Evolutionary conservation across 1,140 invertebrate genomes (phyloP), one percentile per base, ranked within the genome.

Genomic region (Caenorhabditis brenneri): DNA sequence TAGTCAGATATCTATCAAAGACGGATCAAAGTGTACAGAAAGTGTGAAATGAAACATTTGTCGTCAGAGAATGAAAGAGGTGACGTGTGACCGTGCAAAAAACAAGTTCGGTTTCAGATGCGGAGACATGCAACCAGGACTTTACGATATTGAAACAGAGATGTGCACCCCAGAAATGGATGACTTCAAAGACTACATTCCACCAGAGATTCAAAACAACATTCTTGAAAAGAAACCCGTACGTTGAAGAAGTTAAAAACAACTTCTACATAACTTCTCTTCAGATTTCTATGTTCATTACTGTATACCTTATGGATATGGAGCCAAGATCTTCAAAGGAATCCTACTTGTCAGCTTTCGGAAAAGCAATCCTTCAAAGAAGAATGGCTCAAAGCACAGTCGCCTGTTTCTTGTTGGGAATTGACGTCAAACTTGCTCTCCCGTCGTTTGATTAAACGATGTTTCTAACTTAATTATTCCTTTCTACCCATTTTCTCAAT

Each of bases 161-260:
- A 90, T 90, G 89, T 90, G 89, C 84, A 90, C 89, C n/a, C 89
- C 89, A 22, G 90, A 90, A 74, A 82, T 90, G 36, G 89, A 91
- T 58, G 89, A 90, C 69, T 88, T 87, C n/a, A 91, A 89, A 80
- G 87, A 90, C 36, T 91, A 89, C 86, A 90, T 90, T 85, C 89
- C 89, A 48, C 87, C 86, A 9, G 89, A 90, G 82, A 86, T 90
- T 83, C 89, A 90, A 78, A 88, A 88, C 80, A 90, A 90, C 58
- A 89, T 90, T 87, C 82, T 90, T 51, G 90, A 90, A 48, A 90
- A 91, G 74, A 88, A 86, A 58, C 89, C 89, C 15, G 89, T 90
- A 53, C 58, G 85, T 81, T 79, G n/a, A 10, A 9, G 7, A n/a
- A 3, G 15, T 27, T 46, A 31, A 10, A 10, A 27, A 27, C 6